Percentiles rank a stretch among this genome's conserved stretches.
Evolutionary conservation across 2,113 vertebrate species (phyloP).

Genomic region (Gnathonemus longibarbis): DNA sequence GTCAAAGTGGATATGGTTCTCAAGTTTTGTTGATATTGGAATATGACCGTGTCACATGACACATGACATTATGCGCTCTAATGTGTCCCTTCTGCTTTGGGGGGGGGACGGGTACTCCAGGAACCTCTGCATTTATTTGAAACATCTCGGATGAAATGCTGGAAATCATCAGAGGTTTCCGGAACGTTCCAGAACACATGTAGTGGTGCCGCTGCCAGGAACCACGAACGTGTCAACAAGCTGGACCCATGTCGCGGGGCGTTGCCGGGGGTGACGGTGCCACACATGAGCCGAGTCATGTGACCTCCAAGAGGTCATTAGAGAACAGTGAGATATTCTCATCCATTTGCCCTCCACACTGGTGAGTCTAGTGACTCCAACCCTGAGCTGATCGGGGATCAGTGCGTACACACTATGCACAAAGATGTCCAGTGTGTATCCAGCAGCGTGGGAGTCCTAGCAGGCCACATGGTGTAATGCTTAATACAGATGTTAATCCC

Average conservation of each 20-base stretch:
- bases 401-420: not conserved
- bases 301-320: not conserved
- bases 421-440: not conserved
- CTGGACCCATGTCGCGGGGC: not conserved
- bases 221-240: not conserved
- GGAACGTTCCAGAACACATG: conserved; percentile 22
- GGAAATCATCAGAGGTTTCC: not conserved
- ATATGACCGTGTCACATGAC: not conserved
- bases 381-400: not conserved
- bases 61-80: not conserved
- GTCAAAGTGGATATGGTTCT: not conserved
- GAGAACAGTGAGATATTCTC: not conserved
- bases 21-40: not conserved
- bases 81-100: not conserved
- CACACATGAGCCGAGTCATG: not conserved
- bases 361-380: not conserved
- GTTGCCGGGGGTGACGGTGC: not conserved
- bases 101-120: not conserved
- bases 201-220: conserved; percentile 13
- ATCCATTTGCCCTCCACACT: not conserved
- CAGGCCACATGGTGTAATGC: conserved; percentile 5
- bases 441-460: not conserved
- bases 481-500: conserved; percentile 25
- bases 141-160: not conserved
- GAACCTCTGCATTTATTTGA: not conserved